phyloP scores from a whole-genome alignment of 2,797 vertebrate genomes.

The Melanogrammus aeglefinus region DNA sequence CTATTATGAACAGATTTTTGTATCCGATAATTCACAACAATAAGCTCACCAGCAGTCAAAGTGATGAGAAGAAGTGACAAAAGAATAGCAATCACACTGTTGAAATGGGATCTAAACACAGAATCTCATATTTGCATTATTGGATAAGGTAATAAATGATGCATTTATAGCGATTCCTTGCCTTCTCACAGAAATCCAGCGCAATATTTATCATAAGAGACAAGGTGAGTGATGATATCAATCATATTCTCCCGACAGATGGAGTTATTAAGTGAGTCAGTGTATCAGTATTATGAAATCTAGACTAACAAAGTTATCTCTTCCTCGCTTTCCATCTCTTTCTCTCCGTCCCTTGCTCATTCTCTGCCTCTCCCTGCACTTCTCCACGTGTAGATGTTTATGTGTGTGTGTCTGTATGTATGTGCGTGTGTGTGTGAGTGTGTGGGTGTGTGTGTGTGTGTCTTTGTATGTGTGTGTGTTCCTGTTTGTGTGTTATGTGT shows the following conservation, averaged over 20 bases:
- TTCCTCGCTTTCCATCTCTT: slow-evolving; percentile 7
- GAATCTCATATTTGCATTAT: slow-evolving; percentile 54
- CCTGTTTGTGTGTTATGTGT: slow-evolving; percentile 43
- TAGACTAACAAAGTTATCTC: slow-evolving; percentile 74
- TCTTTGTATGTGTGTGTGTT: slow-evolving; percentile 32
- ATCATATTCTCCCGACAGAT: slow-evolving; percentile 68
- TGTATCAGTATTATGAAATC: slow-evolving; percentile 72
- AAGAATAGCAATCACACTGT: slow-evolving; percentile 15
- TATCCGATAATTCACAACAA: background rate
- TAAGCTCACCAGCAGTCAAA: background rate
- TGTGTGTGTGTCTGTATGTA: slow-evolving; percentile 1
- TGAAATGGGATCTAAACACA: slow-evolving; percentile 46
- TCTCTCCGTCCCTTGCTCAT: slow-evolving; percentile 27
- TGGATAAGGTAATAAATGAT: slow-evolving; percentile 58
- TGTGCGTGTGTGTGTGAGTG: slow-evolving; percentile 24
- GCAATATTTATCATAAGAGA: slow-evolving; percentile 71
- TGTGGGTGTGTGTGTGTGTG: slow-evolving; percentile 26
- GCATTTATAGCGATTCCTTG: slow-evolving; percentile 50
- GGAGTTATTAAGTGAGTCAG: slow-evolving; percentile 74
- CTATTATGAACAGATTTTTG: background rate
- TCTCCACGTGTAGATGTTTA: slow-evolving; percentile 9
- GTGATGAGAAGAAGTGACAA: background rate
- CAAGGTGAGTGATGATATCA: slow-evolving; percentile 74
- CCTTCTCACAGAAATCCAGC: slow-evolving; percentile 48
- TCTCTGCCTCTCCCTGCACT: background rate